These are phyloP conservation scores for Lasioglossum villosulum DNA, from an alignment of 2,888 invertebrate species.

Conservation along the genomic window DNA sequence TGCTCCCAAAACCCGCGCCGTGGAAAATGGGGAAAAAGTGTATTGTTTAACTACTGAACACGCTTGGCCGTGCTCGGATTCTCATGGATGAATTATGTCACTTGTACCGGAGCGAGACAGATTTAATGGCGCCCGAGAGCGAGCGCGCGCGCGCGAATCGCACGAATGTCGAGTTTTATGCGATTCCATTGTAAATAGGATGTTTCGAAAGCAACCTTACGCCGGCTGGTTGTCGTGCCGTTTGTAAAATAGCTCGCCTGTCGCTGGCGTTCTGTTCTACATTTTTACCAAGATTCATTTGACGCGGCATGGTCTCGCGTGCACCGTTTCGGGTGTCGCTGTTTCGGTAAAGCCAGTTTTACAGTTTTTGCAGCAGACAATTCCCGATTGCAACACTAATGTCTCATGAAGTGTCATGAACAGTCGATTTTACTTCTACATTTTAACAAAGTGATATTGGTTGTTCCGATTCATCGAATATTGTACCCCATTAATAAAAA, in stretches of 20 bases:
- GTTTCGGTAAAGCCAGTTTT: neutral
- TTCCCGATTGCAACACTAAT: neutral
- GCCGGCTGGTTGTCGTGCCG: neutral
- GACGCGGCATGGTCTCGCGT: neutral
- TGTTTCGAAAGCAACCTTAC: conserved; percentile 9
- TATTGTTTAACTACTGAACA: conserved; percentile 2
- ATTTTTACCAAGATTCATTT: neutral
- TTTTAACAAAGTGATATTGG: neutral
- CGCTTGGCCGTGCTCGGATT: conserved; percentile 5
- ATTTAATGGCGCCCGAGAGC: neutral
- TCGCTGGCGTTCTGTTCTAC: neutral
- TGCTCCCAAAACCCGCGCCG: too few species aligned
- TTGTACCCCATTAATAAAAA: neutral
- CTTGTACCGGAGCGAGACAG: neutral
- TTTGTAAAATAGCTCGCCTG: conserved; percentile 1
- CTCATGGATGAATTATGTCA: conserved; percentile 11
- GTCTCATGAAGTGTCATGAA: neutral
- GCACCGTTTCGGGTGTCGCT: neutral
- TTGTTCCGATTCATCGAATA: neutral
- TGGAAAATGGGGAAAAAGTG: conserved; percentile 1
- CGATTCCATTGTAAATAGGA: conserved; percentile 3
- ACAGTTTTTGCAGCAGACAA: neutral
- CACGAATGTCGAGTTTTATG: neutral
- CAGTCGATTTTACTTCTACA: neutral
- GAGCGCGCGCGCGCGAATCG: neutral